These are phyloP conservation scores for Nerophis ophidion DNA, from an alignment of 2,113 vertebrate genomes.

Conservation along the genomic window DNA sequence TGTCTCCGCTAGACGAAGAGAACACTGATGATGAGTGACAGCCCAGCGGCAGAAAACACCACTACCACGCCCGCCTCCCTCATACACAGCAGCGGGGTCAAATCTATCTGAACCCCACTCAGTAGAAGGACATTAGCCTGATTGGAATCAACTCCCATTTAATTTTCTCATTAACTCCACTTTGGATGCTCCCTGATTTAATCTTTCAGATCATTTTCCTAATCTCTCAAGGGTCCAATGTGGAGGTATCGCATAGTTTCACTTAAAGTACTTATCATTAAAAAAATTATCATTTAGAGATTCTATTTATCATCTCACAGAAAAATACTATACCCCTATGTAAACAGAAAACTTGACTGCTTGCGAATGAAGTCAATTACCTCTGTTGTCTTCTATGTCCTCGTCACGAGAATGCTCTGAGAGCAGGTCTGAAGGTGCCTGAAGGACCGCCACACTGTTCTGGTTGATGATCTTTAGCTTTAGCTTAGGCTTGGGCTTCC, in stretches of 20 bases:
- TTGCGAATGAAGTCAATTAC: slow-evolving; percentile 59
- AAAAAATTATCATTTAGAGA: too few relatives aligned
- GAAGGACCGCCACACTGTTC: slow-evolving; percentile 97
- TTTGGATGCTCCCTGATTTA: neutral
- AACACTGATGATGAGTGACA: slow-evolving; percentile 54
- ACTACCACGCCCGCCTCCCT: slow-evolving; percentile 17
- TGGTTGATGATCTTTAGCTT: slow-evolving; percentile 98
- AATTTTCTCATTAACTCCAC: slow-evolving; percentile 16
- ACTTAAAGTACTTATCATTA: too few relatives aligned
- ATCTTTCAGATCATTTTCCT: neutral
- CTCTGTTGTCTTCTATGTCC: slow-evolving; percentile 88
- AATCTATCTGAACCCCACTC: slow-evolving; percentile 26
- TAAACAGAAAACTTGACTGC: neutral
- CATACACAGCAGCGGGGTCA: slow-evolving; percentile 29
- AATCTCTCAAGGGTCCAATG: neutral
- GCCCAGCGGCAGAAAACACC: slow-evolving; percentile 34
- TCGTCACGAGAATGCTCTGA: slow-evolving; percentile 87
- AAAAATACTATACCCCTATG: neutral
- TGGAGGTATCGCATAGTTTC: neutral
- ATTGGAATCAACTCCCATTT: slow-evolving; percentile 36
- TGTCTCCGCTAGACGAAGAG: slow-evolving; percentile 72
- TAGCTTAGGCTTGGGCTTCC: slow-evolving; percentile 92
- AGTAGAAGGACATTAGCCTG: slow-evolving; percentile 34
- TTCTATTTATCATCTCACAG: too few relatives aligned
- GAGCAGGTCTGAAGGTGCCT: slow-evolving; percentile 85